Base-by-base conservation (phyloP, 1,140 invertebrate genomes). In the Apis florea region DNA sequence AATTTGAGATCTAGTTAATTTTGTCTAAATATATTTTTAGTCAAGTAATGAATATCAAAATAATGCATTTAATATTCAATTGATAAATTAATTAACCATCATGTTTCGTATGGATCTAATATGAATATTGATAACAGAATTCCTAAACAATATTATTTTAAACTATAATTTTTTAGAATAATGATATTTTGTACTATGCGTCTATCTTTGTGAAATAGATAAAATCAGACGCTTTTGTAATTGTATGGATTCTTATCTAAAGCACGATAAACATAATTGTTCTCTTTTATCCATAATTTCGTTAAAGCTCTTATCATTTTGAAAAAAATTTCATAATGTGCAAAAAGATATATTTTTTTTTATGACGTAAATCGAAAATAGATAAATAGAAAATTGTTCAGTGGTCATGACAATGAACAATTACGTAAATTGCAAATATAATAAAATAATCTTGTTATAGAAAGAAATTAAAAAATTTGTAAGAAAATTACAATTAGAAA, bases 21-120 rank as follows among this genome's bases (percentile, higher is more conserved):
- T 51, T 17, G 8, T n/a, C n/a, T 1, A 67, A 67, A 53, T 0
- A 19, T 53, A 40, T 3, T 40, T 63, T 31, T 2, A 26, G 24
- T 63, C n/a, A 1, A 40, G 9, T 49, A 26, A 61, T 51, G 3
- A 13, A 24, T 6, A 51, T 19, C 15, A 11, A 40, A 17, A n/a
- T 17, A 24, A 59, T 51, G 75, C n/a, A 78, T 68, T 78, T 78
- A 78, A 54, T 56, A 59, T 10, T 19, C 8, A 21, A 58, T 68
- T 53, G 26, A 26, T 26, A 68, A 10, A 53, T 53, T 17, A 26
- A n/a, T 12, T 21, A 6, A 9, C 5, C 19, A 21, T 19, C 54
- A 49, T 17, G 8, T 69, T 69, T 47, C 31, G 5, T 9, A 9
- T 3, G 26, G 26, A 64, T 71, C 26, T 59, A 54, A 54, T n/a